Evolutionary conservation across 2,888 invertebrate species (phyloP).

Genomic region (Drosophila nr. perissopoda): DNA sequence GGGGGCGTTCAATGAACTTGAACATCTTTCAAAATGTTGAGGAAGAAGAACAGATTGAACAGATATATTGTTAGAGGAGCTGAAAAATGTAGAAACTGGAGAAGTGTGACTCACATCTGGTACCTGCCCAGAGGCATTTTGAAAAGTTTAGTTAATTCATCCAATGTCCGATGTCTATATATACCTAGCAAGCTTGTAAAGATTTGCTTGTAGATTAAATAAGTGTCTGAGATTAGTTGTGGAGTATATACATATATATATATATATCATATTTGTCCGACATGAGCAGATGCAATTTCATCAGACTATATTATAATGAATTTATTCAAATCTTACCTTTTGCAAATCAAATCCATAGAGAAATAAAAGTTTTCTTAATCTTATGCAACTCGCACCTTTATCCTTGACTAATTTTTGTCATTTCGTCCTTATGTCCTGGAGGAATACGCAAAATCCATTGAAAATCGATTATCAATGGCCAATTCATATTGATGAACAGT

Average conservation of each 20-base stretch:
- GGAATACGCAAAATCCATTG: not conserved
- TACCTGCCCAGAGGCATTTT: not conserved
- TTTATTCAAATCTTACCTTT: not conserved
- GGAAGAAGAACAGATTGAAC: not conserved
- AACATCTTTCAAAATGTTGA: constrained; percentile 2
- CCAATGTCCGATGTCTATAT: not conserved
- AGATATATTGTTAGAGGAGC: not conserved
- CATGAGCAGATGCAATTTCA: not conserved
- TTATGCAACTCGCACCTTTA: not conserved
- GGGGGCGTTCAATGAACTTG: constrained; percentile 55
- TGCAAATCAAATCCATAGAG: fast-evolving
- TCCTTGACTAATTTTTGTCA: not conserved
- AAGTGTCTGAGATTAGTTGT: not conserved
- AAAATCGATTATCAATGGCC: not conserved
- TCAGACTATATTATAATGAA: not conserved
- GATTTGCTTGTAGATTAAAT: not conserved
- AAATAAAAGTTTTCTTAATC: too few relatives aligned
- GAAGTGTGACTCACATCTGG: not conserved
- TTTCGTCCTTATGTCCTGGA: not conserved
- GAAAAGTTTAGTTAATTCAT: not conserved
- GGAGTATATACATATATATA: not conserved
- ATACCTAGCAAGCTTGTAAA: not conserved
- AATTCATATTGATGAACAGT: not conserved
- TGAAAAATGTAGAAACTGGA: not conserved
- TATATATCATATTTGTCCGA: not conserved